Percentiles rank a stretch among this genome's conserved stretches.
phyloP scores from a whole-genome alignment of 53 echinoderm and acorn worm genomes.

The Hippasteria phrygiana region DNA sequence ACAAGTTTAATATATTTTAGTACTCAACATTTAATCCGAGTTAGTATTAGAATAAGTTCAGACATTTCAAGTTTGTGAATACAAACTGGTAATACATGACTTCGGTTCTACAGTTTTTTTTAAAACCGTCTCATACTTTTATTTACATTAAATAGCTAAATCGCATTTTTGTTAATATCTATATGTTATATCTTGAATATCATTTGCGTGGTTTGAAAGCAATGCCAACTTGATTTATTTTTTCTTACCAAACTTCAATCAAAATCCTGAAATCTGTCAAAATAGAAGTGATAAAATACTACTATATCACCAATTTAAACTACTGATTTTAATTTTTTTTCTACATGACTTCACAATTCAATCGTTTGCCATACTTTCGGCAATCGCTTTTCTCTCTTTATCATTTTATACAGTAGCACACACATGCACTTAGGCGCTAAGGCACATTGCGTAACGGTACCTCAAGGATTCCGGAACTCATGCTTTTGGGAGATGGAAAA shows the following conservation, averaged over 20 bases:
- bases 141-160: slow-evolving; percentile 49
- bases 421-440: slow-evolving; percentile 54
- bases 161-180: slow-evolving; percentile 3
- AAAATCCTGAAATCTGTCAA: neutral
- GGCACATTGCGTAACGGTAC: slow-evolving; percentile 34
- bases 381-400: neutral
- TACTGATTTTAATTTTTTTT: neutral
- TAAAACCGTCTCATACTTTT: neutral
- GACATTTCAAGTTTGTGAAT: slow-evolving; percentile 36
- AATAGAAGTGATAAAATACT: too few species aligned
- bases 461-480: slow-evolving; percentile 14
- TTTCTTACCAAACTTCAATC: neutral
- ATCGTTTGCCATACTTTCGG: neutral
- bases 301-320: neutral
- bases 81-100: slow-evolving; percentile 52
- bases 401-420: slow-evolving; percentile 37
- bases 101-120: slow-evolving; percentile 9
- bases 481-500: neutral
- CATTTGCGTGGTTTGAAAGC: slow-evolving; percentile 12
- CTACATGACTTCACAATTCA: neutral
- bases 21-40: slow-evolving; percentile 3
- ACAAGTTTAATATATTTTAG: neutral
- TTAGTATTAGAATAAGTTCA: slow-evolving; percentile 37
- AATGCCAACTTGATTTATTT: neutral
- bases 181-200: neutral